Evolutionary conservation across 2,888 invertebrate species (phyloP).

Genomic region (Calameuta filiformis): DNA sequence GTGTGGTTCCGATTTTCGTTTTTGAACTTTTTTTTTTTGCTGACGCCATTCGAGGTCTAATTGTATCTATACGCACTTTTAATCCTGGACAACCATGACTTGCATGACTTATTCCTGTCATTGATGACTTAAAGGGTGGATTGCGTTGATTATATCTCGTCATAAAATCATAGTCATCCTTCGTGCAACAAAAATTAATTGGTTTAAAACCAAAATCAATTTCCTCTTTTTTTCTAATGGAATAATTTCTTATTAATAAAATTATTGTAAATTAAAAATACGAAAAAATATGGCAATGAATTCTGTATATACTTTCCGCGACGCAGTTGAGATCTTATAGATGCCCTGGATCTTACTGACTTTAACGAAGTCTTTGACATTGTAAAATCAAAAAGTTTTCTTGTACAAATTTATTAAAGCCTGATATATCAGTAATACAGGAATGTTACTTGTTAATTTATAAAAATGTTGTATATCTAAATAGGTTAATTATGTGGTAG

Average conservation of each 20-base stretch:
- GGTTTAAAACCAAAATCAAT: slow-evolving; percentile 24
- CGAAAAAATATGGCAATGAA: not conserved
- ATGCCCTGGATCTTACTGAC: not conserved
- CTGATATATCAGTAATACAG: not conserved
- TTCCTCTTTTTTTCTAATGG: not conserved
- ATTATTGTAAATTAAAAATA: not conserved
- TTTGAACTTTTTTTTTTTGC: slow-evolving; percentile 14
- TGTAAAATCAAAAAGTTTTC: not conserved
- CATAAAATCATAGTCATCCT: slow-evolving; percentile 27
- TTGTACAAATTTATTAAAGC: not conserved
- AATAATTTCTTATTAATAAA: not conserved
- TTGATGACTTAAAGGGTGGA: slow-evolving; percentile 24
- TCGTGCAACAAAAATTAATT: slow-evolving; percentile 37
- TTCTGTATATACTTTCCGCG: slow-evolving; percentile 5
- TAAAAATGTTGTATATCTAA: not conserved
- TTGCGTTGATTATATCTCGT: slow-evolving; percentile 28
- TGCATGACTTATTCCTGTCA: slow-evolving; percentile 15
- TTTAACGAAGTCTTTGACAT: not conserved
- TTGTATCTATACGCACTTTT: slow-evolving; percentile 29
- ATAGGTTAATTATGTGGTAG: not conserved
- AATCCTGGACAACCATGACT: slow-evolving; percentile 35
- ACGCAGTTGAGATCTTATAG: not conserved
- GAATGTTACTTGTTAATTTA: not conserved
- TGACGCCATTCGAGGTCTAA: not conserved
- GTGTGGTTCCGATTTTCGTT: slow-evolving; percentile 7